Evolutionary conservation across 2,888 invertebrate genomes (phyloP), one percentile per base, ranked within the genome.

Genomic region (Bibio marci): DNA sequence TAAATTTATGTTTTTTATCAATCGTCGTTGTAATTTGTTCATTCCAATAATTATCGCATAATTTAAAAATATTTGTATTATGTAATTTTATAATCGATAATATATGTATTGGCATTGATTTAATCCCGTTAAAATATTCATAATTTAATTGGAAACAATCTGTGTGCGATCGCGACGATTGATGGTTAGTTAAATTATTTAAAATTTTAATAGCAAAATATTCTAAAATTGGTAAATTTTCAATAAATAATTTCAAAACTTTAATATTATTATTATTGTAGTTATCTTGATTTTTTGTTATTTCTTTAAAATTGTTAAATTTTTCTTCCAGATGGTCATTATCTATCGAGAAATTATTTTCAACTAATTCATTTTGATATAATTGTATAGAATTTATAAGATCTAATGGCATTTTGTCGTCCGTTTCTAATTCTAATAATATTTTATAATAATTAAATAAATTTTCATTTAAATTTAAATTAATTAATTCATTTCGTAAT

Each of bases 181-280:
- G n/a, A n/a, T n/a, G n/a, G n/a, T n/a, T n/a, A n/a, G n/a, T n/a
- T 11, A 27, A 10, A 7, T 19, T 10, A 19, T 39, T 35, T 28
- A 43, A 32, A 13, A 40, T 37, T 40, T 41, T 44, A 11, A 43
- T 37, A n/a, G 36, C 38, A 37, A 45, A 47, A 43, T 46, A 47
- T 37, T 49, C 49, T 35, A 39, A 34, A 6, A 48, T 27, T 22
- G 45, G 40, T 11, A 44, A 26, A 2, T 3, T 2, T 2, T 30
- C 30, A 7, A 37, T 22, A 15, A 31, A 11, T 1, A 37, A 6
- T 15, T 19, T 22, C 2, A 37, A n/a, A 30, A 7, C n/a, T 30
- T 30, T 30, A 30, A 15, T 18, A n/a, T 17, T 8, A 14, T 18
- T 27, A 14, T 13, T 10, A 8, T 36, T 18, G 27, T 2, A 27